Base-by-base conservation (phyloP, 35 echinoderm and acorn worm genomes). In the Eucidaris tribuloides region DNA sequence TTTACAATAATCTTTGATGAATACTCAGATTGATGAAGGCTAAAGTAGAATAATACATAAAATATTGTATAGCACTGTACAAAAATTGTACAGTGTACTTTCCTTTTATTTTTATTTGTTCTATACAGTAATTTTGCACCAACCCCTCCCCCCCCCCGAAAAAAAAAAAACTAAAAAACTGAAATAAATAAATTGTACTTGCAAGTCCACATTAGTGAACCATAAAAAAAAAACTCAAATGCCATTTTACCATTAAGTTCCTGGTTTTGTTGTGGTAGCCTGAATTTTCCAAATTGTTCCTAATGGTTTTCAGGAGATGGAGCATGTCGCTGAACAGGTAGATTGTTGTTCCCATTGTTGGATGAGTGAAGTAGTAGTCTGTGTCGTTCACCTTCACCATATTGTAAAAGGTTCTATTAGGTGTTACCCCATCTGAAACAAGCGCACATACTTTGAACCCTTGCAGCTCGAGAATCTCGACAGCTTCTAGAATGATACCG, bases 271-370 rank as follows among this genome's bases (percentile, higher is more conserved):
- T 86, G 64, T 87, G 71, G 64, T 80, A 91, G 1, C 78, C 77
- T 42, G 83, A 87, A 45, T 90, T 94, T 39, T 94, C 92, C 42
- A 83, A 35, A 48, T 94, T 90, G 25, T 94, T 94, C 31, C 86
- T 30, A 34, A 55, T 23, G 1, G 92, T 90, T 59, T 94, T 94
- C 18, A 94, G 42, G 13, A 94, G 63, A 29, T 94, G 92, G n/a
- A 87, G 92, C 1, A 68, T 74, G 74, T 94, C 87, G 38, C 82
- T 86, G 33, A 96, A 77, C 27, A 96, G 89, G 45, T 83, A 97
- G 2, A 97, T 70, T 20, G 32, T 4, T 4, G 28, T 4, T 70
- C 64, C 32, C 4, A 4, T 81, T 6, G 19, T 22, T 14, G 20
- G 76, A 36, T 37, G 3, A 3, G 48, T 9, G 40, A 37, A 49